Conservation (phyloP, 2,113 vertebrate species). For the Leucopsar rothschildi region DNA sequence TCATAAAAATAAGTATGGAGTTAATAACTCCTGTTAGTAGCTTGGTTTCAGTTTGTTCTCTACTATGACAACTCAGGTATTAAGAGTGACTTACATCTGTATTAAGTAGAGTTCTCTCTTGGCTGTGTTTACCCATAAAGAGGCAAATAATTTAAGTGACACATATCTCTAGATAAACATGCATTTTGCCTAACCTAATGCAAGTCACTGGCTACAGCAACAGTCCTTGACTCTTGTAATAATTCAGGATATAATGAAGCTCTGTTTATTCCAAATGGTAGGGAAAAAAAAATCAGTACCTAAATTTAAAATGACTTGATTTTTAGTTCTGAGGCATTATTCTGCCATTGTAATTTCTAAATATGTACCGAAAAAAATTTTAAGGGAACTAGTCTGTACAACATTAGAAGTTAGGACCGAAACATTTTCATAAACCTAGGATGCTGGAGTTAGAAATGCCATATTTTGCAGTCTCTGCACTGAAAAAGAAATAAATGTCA, state of each 20-base stretch:
- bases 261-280: not conserved
- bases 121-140: not conserved
- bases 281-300: not conserved
- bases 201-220: not conserved
- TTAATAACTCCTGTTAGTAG: not conserved
- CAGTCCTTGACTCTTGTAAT: not conserved
- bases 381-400: not conserved
- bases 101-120: not conserved
- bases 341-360: not conserved
- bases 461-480: not conserved
- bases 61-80: not conserved
- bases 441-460: not conserved
- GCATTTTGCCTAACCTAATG: not conserved
- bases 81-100: not conserved
- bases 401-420: not conserved
- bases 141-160: not conserved
- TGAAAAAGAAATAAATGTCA: not conserved
- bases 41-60: not conserved
- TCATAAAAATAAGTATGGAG: not conserved
- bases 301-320: not conserved
- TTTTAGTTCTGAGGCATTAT: not conserved
- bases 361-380: fast-evolving
- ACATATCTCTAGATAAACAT: not conserved
- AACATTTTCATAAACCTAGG: not conserved
- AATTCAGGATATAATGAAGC: not conserved